Percentiles rank a stretch among this genome's conserved stretches.
Conservation (phyloP, 2,113 vertebrate genomes). For the Oreochromis aureus region DNA sequence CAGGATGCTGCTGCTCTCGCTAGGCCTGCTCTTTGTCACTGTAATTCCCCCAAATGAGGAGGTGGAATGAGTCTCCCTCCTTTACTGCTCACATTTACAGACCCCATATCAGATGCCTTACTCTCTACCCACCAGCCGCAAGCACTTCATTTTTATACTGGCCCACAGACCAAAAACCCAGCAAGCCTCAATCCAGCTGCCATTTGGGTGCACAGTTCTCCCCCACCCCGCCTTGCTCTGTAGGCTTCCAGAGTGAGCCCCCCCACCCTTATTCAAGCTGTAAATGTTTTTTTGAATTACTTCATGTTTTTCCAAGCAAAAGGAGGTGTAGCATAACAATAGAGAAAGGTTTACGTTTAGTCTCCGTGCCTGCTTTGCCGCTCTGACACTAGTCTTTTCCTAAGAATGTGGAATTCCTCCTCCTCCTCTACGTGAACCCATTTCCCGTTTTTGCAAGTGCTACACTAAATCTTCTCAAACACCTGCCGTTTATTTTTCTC, state of each 20-base stretch:
- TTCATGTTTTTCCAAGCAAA: conserved; percentile 44
- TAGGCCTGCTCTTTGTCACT: conserved; percentile 56
- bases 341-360: conserved; percentile 44
- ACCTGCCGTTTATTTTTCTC: conserved; percentile 69
- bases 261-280: conserved; percentile 14
- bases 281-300: conserved; percentile 62
- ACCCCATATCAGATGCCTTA: conserved; percentile 46
- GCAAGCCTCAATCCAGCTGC: conserved; percentile 8
- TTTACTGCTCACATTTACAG: conserved; percentile 51
- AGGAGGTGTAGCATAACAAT: conserved; percentile 47
- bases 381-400: conserved; percentile 54
- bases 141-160: conserved; percentile 56
- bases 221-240: background rate
- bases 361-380: conserved; percentile 25
- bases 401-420: conserved; percentile 56
- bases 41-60: conserved; percentile 62
- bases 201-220: background rate
- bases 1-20: conserved; percentile 30
- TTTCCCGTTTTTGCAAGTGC: conserved; percentile 57
- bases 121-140: conserved; percentile 42
- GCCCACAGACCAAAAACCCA: conserved; percentile 2
- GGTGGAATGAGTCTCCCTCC: conserved; percentile 41
- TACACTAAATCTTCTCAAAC: conserved; percentile 68
- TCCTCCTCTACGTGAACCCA: conserved; percentile 30
- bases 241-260: background rate